Evolutionary conservation across 2,888 invertebrate species (phyloP).

Genomic region (Sthenelais limicola): DNA sequence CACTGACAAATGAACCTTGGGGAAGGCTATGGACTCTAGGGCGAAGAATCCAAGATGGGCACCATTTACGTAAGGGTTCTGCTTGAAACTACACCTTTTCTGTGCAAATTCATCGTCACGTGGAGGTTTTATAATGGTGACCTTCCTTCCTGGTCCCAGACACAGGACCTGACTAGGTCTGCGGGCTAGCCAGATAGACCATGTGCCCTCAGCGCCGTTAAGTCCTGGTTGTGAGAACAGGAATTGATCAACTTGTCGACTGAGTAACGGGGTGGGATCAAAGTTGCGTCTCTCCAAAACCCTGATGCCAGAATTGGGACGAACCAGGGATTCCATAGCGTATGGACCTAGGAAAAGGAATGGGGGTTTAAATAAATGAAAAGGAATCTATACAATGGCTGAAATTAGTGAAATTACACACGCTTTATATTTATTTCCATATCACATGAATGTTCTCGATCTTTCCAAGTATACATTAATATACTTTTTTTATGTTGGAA

Average conservation of each 20-base stretch:
- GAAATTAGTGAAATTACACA: no score
- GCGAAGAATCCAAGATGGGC: slow-evolving; percentile 2
- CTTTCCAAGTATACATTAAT: no score
- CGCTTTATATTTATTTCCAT: no score
- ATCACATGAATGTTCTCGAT: no score
- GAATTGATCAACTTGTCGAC: not conserved
- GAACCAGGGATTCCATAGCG: slow-evolving; percentile 12
- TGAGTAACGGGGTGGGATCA: not conserved
- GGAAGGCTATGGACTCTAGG: not conserved
- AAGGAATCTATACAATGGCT: no score
- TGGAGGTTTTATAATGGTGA: no score
- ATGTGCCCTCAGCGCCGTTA: not conserved
- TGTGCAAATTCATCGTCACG: not conserved
- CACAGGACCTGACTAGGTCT: no score
- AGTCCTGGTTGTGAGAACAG: not conserved
- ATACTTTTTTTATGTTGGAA: no score
- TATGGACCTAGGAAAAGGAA: slow-evolving; percentile 7
- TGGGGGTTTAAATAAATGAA: not conserved
- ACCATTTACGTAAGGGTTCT: not conserved
- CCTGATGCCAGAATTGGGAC: not conserved
- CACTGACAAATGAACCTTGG: not conserved
- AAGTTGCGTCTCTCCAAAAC: not conserved
- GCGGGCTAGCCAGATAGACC: not conserved
- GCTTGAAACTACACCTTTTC: not conserved
- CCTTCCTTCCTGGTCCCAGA: no score